phyloP scores from a whole-genome alignment of 2,797 vertebrate genomes.

The Delichon dasypus region DNA sequence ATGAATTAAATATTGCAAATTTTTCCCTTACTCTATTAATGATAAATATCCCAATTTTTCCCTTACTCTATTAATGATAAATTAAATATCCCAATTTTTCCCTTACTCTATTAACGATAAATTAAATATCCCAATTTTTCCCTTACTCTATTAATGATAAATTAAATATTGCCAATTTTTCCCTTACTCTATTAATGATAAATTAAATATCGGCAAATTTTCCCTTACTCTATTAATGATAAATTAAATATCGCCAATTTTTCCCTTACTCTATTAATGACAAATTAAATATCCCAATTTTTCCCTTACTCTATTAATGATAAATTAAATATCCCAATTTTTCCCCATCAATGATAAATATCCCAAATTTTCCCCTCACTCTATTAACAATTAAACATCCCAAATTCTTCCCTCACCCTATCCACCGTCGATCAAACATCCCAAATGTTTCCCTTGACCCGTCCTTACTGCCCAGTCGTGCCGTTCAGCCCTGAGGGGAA shows the following conservation, averaged over 20 bases:
- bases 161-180: too few relatives aligned
- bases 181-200: too few relatives aligned
- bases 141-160: too few relatives aligned
- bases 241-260: too few relatives aligned
- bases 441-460: background rate
- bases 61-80: background rate
- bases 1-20: too few relatives aligned
- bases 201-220: too few relatives aligned
- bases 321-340: too few relatives aligned
- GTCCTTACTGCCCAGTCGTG: accelerated
- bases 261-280: too few relatives aligned
- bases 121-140: too few relatives aligned
- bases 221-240: too few relatives aligned
- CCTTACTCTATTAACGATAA: background rate
- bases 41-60: background rate
- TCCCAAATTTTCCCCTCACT: background rate
- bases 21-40: too few relatives aligned
- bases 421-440: background rate
- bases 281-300: background rate
- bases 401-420: background rate
- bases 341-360: too few relatives aligned
- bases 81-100: background rate
- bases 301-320: background rate
- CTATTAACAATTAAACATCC: background rate
- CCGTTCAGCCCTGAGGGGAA: accelerated